Base-by-base conservation (phyloP, 1,140 invertebrate genomes). In the Rhyzopertha dominica region DNA sequence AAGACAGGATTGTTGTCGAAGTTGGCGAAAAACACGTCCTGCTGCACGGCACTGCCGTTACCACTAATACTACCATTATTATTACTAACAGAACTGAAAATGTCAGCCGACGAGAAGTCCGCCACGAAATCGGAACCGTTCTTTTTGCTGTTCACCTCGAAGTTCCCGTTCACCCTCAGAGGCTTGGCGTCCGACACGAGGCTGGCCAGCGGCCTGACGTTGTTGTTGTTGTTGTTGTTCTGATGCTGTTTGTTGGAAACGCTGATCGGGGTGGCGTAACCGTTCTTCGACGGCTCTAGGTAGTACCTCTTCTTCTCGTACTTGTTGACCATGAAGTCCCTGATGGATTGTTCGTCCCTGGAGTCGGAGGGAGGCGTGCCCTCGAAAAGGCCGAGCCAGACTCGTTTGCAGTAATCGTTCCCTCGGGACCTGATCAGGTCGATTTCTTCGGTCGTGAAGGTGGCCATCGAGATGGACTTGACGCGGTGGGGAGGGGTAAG, bases 401-500 rank as follows among this genome's bases (percentile, higher is more conserved):
- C 85, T 67, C 83, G 84, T 57, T 82, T 77, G 67, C 92, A 95
- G 60, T 90, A 85, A 76, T 96, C 91, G 72, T 98, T 98, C 50
- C 95, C 95, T 71, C 84, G 82, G 43, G 77, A 76, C 74, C 84
- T 87, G 49, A 98, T 77, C 61, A 90, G 85, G 66, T 95, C 90
- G 63, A 98, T 85, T 74, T 98, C 95, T 53, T 98, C 95, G 52
- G 84, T 79, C 47, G 86, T 94, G 69, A 98, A 98, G 59, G 88
- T 95, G 28, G 95, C 90, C 95, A 98, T 97, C 5, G 94, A 96
- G 58, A 98, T 98, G 23, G 95, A 98, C 72, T 98, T 98, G 19
- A 98, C 93, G 52, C 95, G 77, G 70, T 98, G 94, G 47, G 95
- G 95, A 31, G 95, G 95, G 60, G 94, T 98, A 53, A 98, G 72